Conservation (phyloP, 2,797 vertebrate genomes). For the Micrastur ruficollis region DNA sequence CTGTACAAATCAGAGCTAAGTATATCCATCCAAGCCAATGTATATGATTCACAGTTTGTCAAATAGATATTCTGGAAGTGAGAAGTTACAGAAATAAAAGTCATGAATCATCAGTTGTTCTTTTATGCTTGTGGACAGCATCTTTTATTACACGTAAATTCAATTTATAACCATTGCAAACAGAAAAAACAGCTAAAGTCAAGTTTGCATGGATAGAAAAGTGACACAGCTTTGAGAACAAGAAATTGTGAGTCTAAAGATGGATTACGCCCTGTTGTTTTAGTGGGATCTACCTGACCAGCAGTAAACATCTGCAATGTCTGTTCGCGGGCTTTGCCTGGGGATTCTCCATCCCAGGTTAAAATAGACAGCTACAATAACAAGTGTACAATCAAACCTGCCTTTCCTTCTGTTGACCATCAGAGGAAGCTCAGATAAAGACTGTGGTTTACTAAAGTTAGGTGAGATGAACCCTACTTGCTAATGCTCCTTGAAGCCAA, state of each 20-base stretch:
- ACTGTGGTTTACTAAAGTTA: not conserved
- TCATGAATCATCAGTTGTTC: slow-evolving; percentile 33
- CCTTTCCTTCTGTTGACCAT: not conserved
- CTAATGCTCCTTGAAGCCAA: not conserved
- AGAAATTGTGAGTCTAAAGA: not conserved
- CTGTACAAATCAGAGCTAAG: slow-evolving; percentile 15
- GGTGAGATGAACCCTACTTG: not conserved
- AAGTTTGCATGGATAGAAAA: not conserved
- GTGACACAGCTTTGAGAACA: not conserved
- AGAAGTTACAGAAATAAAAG: slow-evolving; percentile 49
- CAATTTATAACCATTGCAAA: not conserved
- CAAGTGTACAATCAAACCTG: not conserved
- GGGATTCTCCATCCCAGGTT: not conserved
- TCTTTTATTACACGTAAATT: not conserved
- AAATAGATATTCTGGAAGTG: slow-evolving; percentile 39
- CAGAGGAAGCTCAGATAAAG: not conserved
- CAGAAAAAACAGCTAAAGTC: not conserved
- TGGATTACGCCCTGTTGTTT: not conserved
- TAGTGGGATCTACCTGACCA: not conserved
- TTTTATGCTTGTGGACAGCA: not conserved
- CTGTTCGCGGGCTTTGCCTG: not conserved
- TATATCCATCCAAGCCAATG: not conserved
- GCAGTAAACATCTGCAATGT: not conserved
- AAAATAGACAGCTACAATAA: not conserved
- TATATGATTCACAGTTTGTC: slow-evolving; percentile 21